Conservation (phyloP, 2,888 invertebrate species). For the Gasteruption jaculator region DNA sequence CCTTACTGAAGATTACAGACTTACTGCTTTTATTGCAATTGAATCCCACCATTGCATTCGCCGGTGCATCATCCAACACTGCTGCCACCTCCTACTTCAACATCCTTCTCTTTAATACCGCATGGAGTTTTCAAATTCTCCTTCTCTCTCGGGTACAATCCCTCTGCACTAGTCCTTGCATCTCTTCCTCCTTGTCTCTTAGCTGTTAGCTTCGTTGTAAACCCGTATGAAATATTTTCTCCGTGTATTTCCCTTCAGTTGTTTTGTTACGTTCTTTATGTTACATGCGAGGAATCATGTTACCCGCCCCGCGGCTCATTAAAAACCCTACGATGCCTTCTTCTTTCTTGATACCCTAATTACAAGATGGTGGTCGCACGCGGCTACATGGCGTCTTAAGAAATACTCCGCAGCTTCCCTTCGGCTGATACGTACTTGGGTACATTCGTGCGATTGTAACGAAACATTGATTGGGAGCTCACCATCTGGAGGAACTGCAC, state of each 20-base stretch:
- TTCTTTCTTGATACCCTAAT: constrained; percentile 48
- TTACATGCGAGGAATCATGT: no score
- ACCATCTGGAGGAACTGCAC: no score
- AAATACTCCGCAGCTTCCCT: no score
- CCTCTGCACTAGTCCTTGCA: not conserved
- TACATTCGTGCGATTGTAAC: no score
- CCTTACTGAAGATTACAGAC: constrained; percentile 42
- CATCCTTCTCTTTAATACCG: not conserved
- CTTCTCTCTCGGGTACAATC: not conserved
- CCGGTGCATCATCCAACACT: constrained; percentile 14
- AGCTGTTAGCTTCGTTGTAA: no score
- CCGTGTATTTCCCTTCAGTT: constrained; percentile 12
- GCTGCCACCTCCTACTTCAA: constrained; percentile 5
- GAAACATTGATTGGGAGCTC: no score
- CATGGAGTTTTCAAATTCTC: constrained; percentile 5
- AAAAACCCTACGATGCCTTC: constrained; percentile 44
- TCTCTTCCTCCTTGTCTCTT: constrained; percentile 3
- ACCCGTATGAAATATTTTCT: constrained; percentile 35
- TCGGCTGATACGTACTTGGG: no score
- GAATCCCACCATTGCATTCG: constrained; percentile 40
- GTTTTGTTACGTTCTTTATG: constrained; percentile 24
- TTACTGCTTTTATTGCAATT: constrained; percentile 50
- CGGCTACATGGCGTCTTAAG: constrained; percentile 39
- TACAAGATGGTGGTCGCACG: constrained; percentile 48
- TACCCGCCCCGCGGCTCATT: constrained; percentile 43